A percentile compares a stretch with the other conserved stretches of the same genome.
Evolutionary conservation across 2,113 vertebrate species (phyloP).

Genomic region (Hippocampus abdominalis): DNA sequence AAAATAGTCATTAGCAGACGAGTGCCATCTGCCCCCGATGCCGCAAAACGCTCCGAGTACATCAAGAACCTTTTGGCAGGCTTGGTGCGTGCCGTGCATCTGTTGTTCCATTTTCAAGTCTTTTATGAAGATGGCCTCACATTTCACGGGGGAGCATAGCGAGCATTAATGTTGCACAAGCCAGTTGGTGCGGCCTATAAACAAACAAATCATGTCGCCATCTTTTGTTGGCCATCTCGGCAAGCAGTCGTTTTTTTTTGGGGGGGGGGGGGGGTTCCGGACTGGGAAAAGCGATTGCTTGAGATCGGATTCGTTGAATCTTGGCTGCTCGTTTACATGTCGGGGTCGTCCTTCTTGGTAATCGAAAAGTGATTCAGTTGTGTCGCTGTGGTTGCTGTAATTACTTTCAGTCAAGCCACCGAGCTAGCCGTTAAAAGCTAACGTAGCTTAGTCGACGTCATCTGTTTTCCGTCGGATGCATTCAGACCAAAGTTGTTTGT

Average conservation of each 20-base stretch:
- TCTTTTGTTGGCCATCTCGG: background rate
- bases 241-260: background rate
- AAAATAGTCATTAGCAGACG: conserved; percentile 6
- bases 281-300: background rate
- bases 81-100: conserved; percentile 6
- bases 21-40: conserved; percentile 1
- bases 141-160: conserved; percentile 4
- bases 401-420: background rate
- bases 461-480: background rate
- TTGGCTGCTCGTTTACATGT: background rate
- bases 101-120: conserved; percentile 10
- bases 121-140: conserved; percentile 12
- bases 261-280: too few relatives aligned
- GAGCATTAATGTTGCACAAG: conserved; percentile 4
- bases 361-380: too few relatives aligned
- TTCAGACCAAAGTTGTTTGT: background rate
- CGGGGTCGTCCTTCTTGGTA: too few relatives aligned
- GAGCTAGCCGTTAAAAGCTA: background rate
- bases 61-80: conserved; percentile 5
- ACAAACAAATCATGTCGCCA: conserved; percentile 5
- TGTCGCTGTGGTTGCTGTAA: too few relatives aligned
- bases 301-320: background rate
- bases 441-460: background rate
- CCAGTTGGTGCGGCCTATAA: conserved; percentile 1
- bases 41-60: background rate